A percentile compares a stretch with the other conserved stretches of the same genome.
Conservation (phyloP, 2,113 vertebrate species). For the Mus musculus region GRCm39 chr11:55611501-55612000, state of each 20-base stretch:
- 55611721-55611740: constrained; percentile 45
- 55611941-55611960: constrained; percentile 9
- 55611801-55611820: constrained; percentile 8
- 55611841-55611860: constrained; percentile 30
- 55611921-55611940: background rate
- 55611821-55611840: constrained; percentile 10
- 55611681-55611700: constrained; percentile 32
- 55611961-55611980: background rate
- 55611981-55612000: background rate
- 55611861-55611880: constrained; percentile 6
- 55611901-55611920: constrained; percentile 1
- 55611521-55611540: constrained; percentile 4
- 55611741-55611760: constrained; percentile 40
- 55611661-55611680: constrained; percentile 36
- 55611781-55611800: constrained; percentile 4
- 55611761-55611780: constrained; percentile 7
- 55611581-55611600: background rate
- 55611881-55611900: background rate
- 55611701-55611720: constrained; percentile 57
- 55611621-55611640: background rate
- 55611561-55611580: constrained; percentile 1
- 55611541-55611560: background rate
- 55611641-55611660: background rate
- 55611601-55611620: background rate
- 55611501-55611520: background rate